Evolutionary conservation across 2,797 vertebrate species (phyloP).

Genomic region (Chromobotia macracanthus): DNA sequence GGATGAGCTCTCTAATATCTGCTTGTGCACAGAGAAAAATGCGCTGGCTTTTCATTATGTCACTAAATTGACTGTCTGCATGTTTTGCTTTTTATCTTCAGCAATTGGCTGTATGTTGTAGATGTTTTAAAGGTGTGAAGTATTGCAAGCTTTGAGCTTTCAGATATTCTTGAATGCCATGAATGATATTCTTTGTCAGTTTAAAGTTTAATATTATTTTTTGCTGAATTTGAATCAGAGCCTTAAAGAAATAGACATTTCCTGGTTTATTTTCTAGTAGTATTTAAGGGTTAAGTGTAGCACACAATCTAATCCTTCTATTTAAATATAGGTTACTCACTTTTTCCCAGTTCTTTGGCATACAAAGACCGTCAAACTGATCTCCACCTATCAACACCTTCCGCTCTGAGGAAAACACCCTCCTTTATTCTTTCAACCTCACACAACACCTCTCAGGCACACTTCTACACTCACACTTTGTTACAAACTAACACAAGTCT

Average conservation of each 20-base stretch:
- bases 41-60: constrained; percentile 57
- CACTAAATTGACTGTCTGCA: constrained; percentile 23
- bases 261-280: neutral
- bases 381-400: constrained; percentile 31
- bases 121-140: neutral
- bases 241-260: too few relatives aligned
- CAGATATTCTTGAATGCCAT: too few relatives aligned
- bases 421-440: constrained; percentile 17
- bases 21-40: constrained; percentile 23
- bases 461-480: neutral
- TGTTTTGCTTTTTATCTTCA: neutral
- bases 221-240: too few relatives aligned
- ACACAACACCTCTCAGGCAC: constrained; percentile 18
- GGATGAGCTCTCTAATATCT: constrained; percentile 75
- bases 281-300: constrained; percentile 62
- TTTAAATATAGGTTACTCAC: constrained; percentile 68
- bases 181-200: too few relatives aligned
- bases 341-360: constrained; percentile 64
- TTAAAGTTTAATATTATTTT: too few relatives aligned
- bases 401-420: constrained; percentile 48
- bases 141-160: neutral
- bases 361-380: constrained; percentile 62
- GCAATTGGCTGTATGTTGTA: too few relatives aligned
- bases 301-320: constrained; percentile 62
- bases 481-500: neutral